Base-by-base conservation (phyloP, 2,797 vertebrate genomes). In the Ambastaia sidthimunki region DNA sequence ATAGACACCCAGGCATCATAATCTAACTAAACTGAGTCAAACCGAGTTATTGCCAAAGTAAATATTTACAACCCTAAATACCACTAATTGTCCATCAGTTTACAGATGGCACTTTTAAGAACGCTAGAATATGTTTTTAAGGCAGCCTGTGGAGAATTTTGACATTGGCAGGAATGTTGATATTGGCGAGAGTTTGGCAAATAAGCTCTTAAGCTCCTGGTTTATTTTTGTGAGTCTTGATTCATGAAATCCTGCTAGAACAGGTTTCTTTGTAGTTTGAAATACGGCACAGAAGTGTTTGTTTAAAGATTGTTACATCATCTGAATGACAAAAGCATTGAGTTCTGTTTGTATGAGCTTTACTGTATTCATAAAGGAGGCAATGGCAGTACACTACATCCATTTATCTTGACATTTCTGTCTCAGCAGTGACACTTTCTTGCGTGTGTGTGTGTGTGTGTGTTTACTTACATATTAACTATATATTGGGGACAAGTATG, bases 361-460 rank as follows among this genome's bases (percentile, higher is more conserved):
- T 44, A 57, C 44, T 65, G 28, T 28, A 23, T 55, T 55, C 62
- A 54, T 25, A 37, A 67, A 31, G 16, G 74, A 76, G 31, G 21
- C 44, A 28, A 44, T 67, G 34, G n/a, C 15, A 44, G 37, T 41
- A 41, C 37, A 41, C 5, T 41, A 41, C 37, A 41, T 63, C 16
- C 18, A 28, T 28, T 4, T 28, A 28, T 28, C 4, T 4, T 55
- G 12, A 15, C 19, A 23, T 11, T 23, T 67, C 25, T 55, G 18
- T 67, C 62, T 41, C 1, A 37, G 34, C 34, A 23, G 15, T 59
- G 15, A 16, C 23, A 28, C 5, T 25, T 68, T 57, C 63, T 44
- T 13, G 7, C 6, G 4, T 54, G 25, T 31, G 31, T 25, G 67
- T 41, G 2, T 12, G 28, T 55, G 21, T 59, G 7, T 16, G 7